Evolutionary conservation across 2,113 vertebrate genomes (phyloP), one percentile per base, ranked within the genome.

Genomic region (Atractosteus spatula): DNA sequence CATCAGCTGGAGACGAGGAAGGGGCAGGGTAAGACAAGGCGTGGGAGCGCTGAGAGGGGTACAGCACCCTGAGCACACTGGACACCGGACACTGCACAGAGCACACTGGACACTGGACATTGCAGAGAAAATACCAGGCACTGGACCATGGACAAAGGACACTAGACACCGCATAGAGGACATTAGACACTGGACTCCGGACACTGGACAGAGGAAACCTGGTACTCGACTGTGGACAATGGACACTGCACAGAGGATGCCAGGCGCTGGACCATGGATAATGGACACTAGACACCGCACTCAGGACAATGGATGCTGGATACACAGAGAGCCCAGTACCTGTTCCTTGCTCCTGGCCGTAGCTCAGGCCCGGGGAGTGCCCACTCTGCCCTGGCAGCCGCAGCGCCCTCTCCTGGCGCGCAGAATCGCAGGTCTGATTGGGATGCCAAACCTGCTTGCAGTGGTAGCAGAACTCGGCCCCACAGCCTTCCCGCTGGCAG

Each of bases 401-500:
- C 70, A 97, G 95, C 0, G 96, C 96, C 80, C 97, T 87, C 82
- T 99, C 96, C 76, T 98, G 97, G 45, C 97, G 94, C 57, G 97
- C 97, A 64, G 96, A 97, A 85, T 99, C 97, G 63, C 97, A 99
- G 3, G 97, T 99, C 78, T 99, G 97, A 91, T 99, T 99, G 80
- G 97, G 97, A 74, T 99, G 97, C 97, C 97, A 99, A 79, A 96
- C 94, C 88, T 99, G 97, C 56, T 99, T 99, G 91, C 97, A 99
- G 90, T 99, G 97, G 82, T 99, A 99, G 88, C 97, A 99, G 90
- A 99, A 99, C 87, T 99, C 97, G 0, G 97, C 96, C 16, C 94
- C 96, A 79, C 97, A 99, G 76, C 97, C 97, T 6, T 98, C 96
- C 74, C 97, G 88, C 84, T 95, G 94, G 69, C 97, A 99, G 70